Evolutionary conservation across 2,888 invertebrate species (phyloP), one percentile per base, ranked within the genome.

Genomic region (Eurois occulta): DNA sequence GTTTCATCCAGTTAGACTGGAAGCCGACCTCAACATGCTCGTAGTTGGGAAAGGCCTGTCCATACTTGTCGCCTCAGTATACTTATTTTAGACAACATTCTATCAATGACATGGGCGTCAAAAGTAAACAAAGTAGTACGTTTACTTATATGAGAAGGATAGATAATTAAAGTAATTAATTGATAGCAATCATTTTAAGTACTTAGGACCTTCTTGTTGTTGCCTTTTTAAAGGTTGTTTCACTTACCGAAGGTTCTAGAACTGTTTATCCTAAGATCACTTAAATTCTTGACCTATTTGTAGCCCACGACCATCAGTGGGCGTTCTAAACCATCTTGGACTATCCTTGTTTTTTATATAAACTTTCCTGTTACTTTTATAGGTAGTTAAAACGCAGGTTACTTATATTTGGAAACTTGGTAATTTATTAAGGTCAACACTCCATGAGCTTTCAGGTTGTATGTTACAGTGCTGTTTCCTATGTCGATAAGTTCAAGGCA

Each of bases 241-340:
- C 24, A 41, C 41, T 72, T 48, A 41, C 21, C 0, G 32, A n/a
- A 52, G 11, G 43, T 62, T 4, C 1, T 10, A 32, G 10, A 24
- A 48, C 11, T 81, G 16, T 66, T 75, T 41, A 35, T 48, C 24
- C 18, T 74, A 24, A 41, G 55, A 48, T 18, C 18, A 28, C 18
- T 65, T 52, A 41, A 32, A 35, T 21, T 52, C 13, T n/a, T 62
- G 60, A 43, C 28, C 16, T 66, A 43, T 66, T n/a, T 21, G 28
- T 28, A 58, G 32, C 21, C 76, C 35, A 43, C 65, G 32, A 18
- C 24, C n/a, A 41, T 11, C 13, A 35, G 83, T 77, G 68, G 83
- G 68, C 41, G 68, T n/a, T n/a, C 32, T 13, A 24, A 66, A 62
- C n/a, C 24, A 66, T n/a, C 5, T 28, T 52, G 7, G 16, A 41